Evolutionary conservation across 37 sponge, comb jelly and placozoan genomes (phyloP).

Genomic region (Corticium candelabrum): DNA sequence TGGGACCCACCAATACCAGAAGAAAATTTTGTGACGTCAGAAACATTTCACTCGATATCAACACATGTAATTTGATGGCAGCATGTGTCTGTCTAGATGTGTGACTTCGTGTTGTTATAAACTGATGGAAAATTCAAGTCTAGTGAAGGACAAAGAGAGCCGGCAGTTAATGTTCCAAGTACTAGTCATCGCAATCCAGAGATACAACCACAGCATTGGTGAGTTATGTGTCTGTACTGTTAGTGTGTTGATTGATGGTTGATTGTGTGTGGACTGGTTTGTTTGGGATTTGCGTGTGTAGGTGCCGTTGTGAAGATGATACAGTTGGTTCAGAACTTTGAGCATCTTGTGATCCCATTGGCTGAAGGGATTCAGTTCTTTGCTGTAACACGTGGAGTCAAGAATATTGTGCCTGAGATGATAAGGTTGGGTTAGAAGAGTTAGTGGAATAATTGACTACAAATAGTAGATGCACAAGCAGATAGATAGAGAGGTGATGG

Average conservation of each 20-base stretch:
- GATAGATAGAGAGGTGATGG: too few relatives aligned
- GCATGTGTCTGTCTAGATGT: neutral
- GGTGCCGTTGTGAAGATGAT: constrained; percentile 72
- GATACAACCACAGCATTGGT: constrained; percentile 66
- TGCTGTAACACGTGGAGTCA: constrained; percentile 24
- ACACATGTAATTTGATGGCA: neutral
- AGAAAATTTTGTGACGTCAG: constrained; percentile 7
- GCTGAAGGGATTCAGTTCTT: constrained; percentile 35
- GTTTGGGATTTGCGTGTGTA: constrained; percentile 10
- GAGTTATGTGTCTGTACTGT: constrained; percentile 13
- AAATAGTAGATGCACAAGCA: too few relatives aligned
- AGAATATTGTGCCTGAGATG: constrained; percentile 38
- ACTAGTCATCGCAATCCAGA: constrained; percentile 49
- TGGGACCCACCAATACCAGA: constrained; percentile 2
- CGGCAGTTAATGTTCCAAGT: constrained; percentile 45
- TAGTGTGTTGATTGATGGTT: neutral
- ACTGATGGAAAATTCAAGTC: constrained; percentile 57
- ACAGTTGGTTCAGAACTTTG: constrained; percentile 83
- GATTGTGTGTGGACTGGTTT: neutral
- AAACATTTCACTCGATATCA: neutral
- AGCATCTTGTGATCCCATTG: constrained; percentile 56
- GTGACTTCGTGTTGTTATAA: constrained; percentile 74
- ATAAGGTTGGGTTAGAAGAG: constrained; percentile 41
- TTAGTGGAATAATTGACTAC: too few relatives aligned
- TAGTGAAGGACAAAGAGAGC: constrained; percentile 37